These are phyloP conservation scores for Colius striatus DNA, from an alignment of 2,113 vertebrate species.

Conservation along the genomic window DNA sequence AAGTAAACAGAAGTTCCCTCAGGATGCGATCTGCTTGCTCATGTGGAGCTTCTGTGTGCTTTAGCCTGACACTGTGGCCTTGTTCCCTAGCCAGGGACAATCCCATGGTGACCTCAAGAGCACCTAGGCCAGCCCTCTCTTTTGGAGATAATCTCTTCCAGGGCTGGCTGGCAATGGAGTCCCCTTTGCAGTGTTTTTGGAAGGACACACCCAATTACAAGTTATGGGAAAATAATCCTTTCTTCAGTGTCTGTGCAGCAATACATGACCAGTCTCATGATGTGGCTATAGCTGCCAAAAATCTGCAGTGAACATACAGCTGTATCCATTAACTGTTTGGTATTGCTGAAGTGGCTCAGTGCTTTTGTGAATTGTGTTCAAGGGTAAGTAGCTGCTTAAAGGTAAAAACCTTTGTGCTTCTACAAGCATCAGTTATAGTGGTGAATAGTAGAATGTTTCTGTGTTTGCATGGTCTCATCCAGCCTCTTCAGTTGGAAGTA, in stretches of 20 bases:
- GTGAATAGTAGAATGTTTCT: not conserved
- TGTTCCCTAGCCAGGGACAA: fast-evolving
- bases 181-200: not conserved
- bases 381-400: not conserved
- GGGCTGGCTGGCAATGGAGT: not conserved
- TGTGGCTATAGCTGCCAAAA: not conserved
- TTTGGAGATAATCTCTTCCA: not conserved
- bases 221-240: not conserved
- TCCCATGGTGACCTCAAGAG: not conserved
- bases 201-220: not conserved
- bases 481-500: not conserved
- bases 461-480: not conserved
- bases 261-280: not conserved
- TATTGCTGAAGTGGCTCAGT: not conserved
- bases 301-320: not conserved
- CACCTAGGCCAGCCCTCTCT: no score
- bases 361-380: not conserved
- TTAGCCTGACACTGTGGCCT: not conserved
- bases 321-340: not conserved
- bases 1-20: constrained; percentile 27
- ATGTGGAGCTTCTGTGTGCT: not conserved
- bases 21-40: constrained; percentile 1
- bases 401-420: not conserved
- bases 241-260: not conserved
- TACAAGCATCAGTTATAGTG: not conserved